Base-by-base conservation (phyloP, 1,140 invertebrate species). In the Bombus vancouverensis region DNA sequence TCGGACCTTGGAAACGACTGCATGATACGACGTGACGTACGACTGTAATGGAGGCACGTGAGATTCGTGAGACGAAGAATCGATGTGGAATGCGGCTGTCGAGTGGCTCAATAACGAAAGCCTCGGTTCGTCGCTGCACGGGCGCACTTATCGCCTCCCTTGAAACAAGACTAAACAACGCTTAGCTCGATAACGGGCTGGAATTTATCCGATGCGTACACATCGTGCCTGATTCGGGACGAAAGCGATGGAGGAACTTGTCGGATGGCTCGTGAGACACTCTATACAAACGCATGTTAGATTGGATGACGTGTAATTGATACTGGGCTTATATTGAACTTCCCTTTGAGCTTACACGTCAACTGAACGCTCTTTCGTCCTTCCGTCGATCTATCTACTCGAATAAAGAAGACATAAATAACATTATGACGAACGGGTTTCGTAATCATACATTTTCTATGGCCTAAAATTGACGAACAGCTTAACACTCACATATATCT, bases 131-230 rank as follows among this genome's bases (percentile, higher is more conserved):
- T 62, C 37, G 59, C 28, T 15, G 39, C n/a, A 18, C 13, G 8
- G 39, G 22, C 4, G 25, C 32, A 47, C 32, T 80, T 80, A 70
- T 80, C 77, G 65, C 65, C 59, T 62, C 57, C 65, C 77, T 80
- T 22, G 77, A 53, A 53, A 34, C 77, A 66, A 80, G 77, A 80
- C 77, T 79, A 79, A 79, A 79, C 62, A 79, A 79, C 77, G 77
- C 39, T 79, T 68, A 47, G 77, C 62, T 47, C 77, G 62, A 79
- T 66, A 79, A 65, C 74, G 28, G 18, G 28, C 42, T 39, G 62
- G 44, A 62, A 22, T 78, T 86, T 72, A 62, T 86, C 74, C 42
- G 18, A 18, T 32, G 15, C 25, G 47, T 44, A 71, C 47, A 68
- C 44, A 39, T 13, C 37, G 47, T 18, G 57, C 25, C 32, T n/a